Evolutionary conservation across 2,888 invertebrate genomes (phyloP), one percentile per base, ranked within the genome.

Genomic region (Carterocephalus palaemon): DNA sequence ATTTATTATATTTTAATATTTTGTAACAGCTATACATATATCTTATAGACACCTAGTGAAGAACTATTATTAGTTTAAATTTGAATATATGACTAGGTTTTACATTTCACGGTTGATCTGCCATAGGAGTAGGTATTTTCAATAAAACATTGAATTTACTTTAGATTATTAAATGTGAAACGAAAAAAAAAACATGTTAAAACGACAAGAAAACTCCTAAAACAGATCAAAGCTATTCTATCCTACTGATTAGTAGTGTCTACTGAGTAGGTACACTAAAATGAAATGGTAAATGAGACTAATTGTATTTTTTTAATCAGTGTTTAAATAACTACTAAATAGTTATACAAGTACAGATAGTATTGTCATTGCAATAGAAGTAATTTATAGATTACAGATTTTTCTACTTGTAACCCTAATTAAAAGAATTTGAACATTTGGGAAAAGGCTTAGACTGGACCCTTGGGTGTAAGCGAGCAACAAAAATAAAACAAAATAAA

Each of bases 331-430:
- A 12, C 20, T 15, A 23, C 36, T 29, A 23, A 13, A 34, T 33
- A 42, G 28, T 16, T 29, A 9, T 28, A 43, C 9, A 34, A 26
- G 34, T 43, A 43, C 26, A 15, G 13, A 16, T 34, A 70, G 70
- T 80, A 80, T 80, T 80, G 79, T 79, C 79, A 76, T 70, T 66
- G 64, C 68, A 72, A 60, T 57, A 62, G 67, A 68, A 70, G 63
- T 56, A 54, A 34, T 32, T 31, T 46, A 54, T 58, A 56, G 52
- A 54, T 53, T 54, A 53, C 48, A 57, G 54, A 49, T 47, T 43
- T 53, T 38, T 47, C 48, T 48, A 39, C 42, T 26, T 39, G 36
- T 47, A 37, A 36, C 26, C 34, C 33, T 51, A 51, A 40, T 41
- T 32, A 48, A 53, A 54, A 49, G 41, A 45, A 34, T 41, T 41